Evolutionary conservation across 2,113 vertebrate genomes (phyloP).

Genomic region (Gallinago jamesoni): DNA sequence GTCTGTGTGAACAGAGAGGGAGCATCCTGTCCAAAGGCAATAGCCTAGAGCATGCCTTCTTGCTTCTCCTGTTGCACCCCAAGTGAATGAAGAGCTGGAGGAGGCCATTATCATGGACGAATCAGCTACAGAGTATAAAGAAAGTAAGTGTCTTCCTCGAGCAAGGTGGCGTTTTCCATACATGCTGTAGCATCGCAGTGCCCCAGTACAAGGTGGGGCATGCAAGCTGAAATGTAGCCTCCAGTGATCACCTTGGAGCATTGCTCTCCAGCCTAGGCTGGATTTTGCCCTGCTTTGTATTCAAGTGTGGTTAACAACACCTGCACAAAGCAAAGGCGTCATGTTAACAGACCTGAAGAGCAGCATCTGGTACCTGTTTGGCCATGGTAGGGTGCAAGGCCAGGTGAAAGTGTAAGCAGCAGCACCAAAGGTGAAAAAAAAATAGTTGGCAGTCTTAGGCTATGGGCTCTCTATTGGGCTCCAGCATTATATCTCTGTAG

Average conservation of each 20-base stretch:
- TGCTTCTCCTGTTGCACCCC: background rate
- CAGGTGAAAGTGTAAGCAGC: background rate
- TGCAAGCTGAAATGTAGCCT: background rate
- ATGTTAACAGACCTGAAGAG: conserved; percentile 4
- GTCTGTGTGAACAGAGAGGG: background rate
- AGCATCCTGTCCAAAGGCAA: background rate
- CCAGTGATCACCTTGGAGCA: background rate
- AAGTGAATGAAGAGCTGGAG: background rate
- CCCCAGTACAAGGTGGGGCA: background rate
- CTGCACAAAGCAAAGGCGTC: background rate
- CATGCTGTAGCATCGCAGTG: background rate
- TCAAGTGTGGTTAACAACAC: background rate
- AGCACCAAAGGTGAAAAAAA: background rate
- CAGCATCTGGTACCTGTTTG: background rate
- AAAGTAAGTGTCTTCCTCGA: background rate
- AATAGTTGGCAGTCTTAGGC: background rate
- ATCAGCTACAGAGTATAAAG: background rate
- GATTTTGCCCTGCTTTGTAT: background rate
- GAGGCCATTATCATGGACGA: background rate
- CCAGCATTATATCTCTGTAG: background rate
- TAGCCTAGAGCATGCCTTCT: background rate
- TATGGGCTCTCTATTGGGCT: background rate
- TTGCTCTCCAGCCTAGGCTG: background rate
- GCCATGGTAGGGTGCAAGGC: background rate
- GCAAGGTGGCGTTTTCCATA: background rate